Evolutionary conservation across 2,113 vertebrate species (phyloP), one percentile per base, ranked within the genome.

Genomic region (Microtus oregoni): DNA sequence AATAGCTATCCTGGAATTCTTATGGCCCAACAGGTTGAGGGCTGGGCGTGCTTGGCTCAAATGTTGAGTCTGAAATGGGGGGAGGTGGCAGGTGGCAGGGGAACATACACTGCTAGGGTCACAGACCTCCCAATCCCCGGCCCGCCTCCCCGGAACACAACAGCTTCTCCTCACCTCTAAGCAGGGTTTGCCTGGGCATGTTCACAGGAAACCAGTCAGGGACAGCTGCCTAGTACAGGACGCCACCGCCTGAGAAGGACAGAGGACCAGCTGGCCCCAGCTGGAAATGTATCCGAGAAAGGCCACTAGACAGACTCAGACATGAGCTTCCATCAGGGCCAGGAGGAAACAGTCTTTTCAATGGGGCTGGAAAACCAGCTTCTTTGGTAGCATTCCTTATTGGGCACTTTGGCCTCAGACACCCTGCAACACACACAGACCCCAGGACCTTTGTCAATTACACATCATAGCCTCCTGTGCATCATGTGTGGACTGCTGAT

Each of bases 381-480:
- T 26, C 11, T 38, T 22, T 83, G 11, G n/a, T 90, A 81, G 55
- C 22, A 17, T 20, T 77, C 19, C 10, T 20, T 32, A 22, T 4
- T 47, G 3, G 5, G 24, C n/a, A n/a, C 22, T 11, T 28, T 41
- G 3, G 38, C 47, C 61, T 14, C 15, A 26, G 90, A 14, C 47
- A 47, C n/a, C 1, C 9, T 0, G 4, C 4, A 7, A 26, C 88
- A 28, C 8, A 17, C 63, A 73, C 61, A 70, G 81, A 83, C 28
- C 77, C 47, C 61, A 78, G 77, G 86, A 52, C 79, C 38, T 96
- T 90, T 38, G 88, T 28, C 65, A 3, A 30, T 55, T 26, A 30
- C 44, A 55, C 0, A 0, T 10, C 6, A 10, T 19, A 22, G 15
- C 50, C 14, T 65, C 44, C 61, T 24, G 5, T 11, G n/a, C 2